Conservation (phyloP, 1,140 invertebrate species). For the Tetragonula clypearis region DNA sequence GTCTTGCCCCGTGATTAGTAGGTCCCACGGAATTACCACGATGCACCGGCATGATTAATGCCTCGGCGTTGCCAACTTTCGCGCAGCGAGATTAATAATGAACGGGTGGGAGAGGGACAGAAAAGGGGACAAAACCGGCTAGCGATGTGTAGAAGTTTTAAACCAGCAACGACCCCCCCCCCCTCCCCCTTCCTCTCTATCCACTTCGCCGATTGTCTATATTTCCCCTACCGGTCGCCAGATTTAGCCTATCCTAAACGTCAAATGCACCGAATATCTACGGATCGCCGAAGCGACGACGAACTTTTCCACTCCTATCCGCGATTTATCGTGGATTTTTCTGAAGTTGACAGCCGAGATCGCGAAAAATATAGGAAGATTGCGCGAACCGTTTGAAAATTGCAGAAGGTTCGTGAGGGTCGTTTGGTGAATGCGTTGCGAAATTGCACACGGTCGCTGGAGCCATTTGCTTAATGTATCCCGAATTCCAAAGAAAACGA, state of each 20-base stretch:
- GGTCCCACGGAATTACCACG: conserved; percentile 72
- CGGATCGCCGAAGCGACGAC: not conserved
- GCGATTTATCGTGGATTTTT: not conserved
- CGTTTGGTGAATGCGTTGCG: conserved; percentile 15
- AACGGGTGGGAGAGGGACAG: conserved; percentile 6
- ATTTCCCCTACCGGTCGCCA: not conserved
- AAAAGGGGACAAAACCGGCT: conserved; percentile 4
- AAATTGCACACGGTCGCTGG: conserved; percentile 4
- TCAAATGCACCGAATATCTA: conserved; percentile 20
- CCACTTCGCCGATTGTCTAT: conserved; percentile 26
- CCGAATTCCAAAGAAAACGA: conserved; percentile 33
- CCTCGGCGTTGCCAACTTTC: conserved; percentile 74
- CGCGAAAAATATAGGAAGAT: too few relatives aligned
- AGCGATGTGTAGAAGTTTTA: conserved; percentile 62
- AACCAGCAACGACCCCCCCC: conserved; percentile 59
- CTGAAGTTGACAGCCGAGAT: not conserved
- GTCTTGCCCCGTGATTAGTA: conserved; percentile 73
- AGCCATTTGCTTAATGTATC: conserved; percentile 26
- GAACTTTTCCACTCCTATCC: too few relatives aligned
- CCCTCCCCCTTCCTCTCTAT: conserved; percentile 29
- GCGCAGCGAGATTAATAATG: conserved; percentile 75
- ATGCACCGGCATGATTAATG: conserved; percentile 75
- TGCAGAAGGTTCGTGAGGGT: not conserved
- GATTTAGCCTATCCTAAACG: conserved; percentile 10
- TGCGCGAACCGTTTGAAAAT: not conserved